Evolutionary conservation across 2,888 invertebrate genomes (phyloP).

Genomic region (Eutolmus rufibarbis): DNA sequence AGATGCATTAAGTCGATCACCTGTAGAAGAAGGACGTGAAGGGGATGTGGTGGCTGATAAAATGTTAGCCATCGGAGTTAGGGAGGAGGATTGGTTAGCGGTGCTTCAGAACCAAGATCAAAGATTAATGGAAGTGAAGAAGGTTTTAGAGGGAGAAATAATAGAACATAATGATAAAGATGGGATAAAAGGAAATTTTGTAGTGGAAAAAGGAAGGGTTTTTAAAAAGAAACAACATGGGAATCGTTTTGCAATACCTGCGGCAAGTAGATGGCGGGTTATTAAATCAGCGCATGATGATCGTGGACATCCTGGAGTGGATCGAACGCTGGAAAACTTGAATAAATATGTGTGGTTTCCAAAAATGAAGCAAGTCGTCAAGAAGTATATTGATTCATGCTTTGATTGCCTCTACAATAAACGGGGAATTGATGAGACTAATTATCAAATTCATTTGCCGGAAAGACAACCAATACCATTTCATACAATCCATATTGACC

Average conservation of each 20-base stretch:
- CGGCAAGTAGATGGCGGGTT: background rate
- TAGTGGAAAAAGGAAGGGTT: too few species aligned
- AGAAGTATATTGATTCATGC: slow-evolving; percentile 45
- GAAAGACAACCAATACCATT: slow-evolving; percentile 50
- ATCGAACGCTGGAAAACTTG: slow-evolving; percentile 2
- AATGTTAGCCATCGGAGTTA: too few species aligned
- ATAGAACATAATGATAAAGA: background rate
- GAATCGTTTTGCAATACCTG: background rate
- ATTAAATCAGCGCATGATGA: slow-evolving; percentile 20
- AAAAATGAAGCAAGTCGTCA: slow-evolving; percentile 51
- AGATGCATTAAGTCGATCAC: too few species aligned
- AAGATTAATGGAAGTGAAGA: background rate
- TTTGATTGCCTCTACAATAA: slow-evolving; percentile 45
- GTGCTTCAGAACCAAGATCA: background rate
- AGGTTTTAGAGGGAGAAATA: background rate
- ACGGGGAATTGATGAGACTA: slow-evolving; percentile 38
- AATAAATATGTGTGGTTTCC: slow-evolving; percentile 57
- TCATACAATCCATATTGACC: slow-evolving; percentile 55
- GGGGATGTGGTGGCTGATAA: too few species aligned
- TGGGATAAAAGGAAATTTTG: background rate
- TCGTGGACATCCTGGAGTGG: background rate
- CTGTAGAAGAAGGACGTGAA: too few species aligned
- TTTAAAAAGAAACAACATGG: background rate
- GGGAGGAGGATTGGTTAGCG: background rate
- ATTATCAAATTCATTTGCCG: slow-evolving; percentile 42